Evolutionary conservation across 2,113 vertebrate genomes (phyloP).

Genomic region (Ciconia stormi): DNA sequence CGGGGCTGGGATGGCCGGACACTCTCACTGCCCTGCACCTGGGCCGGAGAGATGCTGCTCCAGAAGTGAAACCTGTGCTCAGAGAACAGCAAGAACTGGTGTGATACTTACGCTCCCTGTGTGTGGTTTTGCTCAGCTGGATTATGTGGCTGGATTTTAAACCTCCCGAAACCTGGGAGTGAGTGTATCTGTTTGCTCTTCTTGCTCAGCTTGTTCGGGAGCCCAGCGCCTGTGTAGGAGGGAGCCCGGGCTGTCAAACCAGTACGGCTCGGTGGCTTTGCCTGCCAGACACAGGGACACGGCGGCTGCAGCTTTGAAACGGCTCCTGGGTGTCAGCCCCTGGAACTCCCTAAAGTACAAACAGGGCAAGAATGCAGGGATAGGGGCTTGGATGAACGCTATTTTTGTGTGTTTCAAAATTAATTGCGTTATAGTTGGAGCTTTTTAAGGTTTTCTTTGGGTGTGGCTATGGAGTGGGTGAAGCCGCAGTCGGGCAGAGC

Average conservation of each 20-base stretch:
- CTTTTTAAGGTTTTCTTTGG: fast-evolving
- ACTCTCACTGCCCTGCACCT: fast-evolving
- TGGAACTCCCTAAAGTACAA: background rate
- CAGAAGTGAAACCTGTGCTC: background rate
- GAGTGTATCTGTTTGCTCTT: background rate
- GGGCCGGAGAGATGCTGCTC: background rate
- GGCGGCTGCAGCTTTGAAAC: background rate
- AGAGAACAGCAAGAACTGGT: fast-evolving
- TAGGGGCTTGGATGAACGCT: fast-evolving
- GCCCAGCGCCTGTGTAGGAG: background rate
- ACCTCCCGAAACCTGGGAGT: background rate
- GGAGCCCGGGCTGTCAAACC: background rate
- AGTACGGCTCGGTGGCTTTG: background rate
- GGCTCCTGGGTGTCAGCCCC: background rate
- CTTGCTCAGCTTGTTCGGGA: background rate
- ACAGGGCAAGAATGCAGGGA: background rate
- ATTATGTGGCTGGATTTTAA: background rate
- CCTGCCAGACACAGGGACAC: background rate
- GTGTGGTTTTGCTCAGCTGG: background rate
- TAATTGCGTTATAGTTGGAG: fast-evolving
- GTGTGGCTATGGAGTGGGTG: fast-evolving
- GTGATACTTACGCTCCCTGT: fast-evolving
- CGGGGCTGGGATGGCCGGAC: no score
- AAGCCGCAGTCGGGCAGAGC: background rate
- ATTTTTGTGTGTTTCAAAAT: background rate